phyloP scores from a whole-genome alignment of 2,797 vertebrate genomes.

The Clamator glandarius region DNA sequence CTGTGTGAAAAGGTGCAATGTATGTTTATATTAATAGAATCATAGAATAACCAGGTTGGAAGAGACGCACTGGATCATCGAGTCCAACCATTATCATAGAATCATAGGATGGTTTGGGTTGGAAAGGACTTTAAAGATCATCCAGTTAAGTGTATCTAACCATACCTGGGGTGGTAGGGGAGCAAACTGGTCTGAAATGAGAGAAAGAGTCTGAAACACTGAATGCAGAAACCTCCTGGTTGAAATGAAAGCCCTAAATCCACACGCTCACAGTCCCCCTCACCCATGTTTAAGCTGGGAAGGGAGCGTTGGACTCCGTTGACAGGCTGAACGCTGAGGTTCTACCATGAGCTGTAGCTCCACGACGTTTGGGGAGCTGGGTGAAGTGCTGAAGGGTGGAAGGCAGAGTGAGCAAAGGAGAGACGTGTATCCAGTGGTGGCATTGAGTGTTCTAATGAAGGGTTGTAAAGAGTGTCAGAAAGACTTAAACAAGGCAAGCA shows the following conservation, averaged over 20 bases:
- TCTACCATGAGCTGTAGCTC: accelerated
- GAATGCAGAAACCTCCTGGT: too few relatives aligned
- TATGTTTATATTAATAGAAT: too few relatives aligned
- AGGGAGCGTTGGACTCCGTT: not conserved
- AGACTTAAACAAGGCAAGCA: not conserved
- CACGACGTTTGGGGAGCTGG: accelerated
- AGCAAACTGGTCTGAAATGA: not conserved
- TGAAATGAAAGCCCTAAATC: not conserved
- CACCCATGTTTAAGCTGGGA: not conserved
- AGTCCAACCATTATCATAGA: too few relatives aligned
- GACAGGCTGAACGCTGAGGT: accelerated
- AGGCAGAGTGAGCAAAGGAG: accelerated
- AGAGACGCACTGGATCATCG: too few relatives aligned
- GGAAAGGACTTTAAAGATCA: too few relatives aligned
- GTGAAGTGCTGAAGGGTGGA: not conserved
- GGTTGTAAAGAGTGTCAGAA: not conserved
- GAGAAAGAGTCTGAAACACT: not conserved
- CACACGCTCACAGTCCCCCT: too few relatives aligned
- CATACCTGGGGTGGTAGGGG: too few relatives aligned
- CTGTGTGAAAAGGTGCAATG: accelerated
- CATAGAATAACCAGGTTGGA: too few relatives aligned
- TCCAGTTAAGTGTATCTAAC: not conserved
- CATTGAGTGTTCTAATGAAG: accelerated
- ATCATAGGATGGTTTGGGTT: too few relatives aligned
- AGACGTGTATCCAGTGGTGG: accelerated